These are phyloP conservation scores for Diabrotica undecimpunctata DNA, from an alignment of 1,140 invertebrate species.

Conservation along the genomic window DNA sequence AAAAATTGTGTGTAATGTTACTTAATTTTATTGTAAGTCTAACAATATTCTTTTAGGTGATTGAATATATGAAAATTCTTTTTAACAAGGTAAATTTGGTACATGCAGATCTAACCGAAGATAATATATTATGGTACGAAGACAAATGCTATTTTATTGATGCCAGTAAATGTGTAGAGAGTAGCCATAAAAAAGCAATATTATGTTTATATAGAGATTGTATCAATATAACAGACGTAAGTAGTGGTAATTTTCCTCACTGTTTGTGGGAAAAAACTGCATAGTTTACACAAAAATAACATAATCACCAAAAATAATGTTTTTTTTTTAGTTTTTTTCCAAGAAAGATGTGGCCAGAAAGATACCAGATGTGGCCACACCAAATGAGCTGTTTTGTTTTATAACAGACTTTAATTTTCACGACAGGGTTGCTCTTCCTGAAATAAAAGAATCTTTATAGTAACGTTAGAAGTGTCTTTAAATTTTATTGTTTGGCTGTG, in stretches of 20 bases:
- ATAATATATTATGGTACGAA: conserved; percentile 82
- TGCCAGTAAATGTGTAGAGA: conserved; percentile 86
- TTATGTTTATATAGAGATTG: conserved; percentile 82
- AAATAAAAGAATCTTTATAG: not conserved
- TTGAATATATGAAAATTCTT: conserved; percentile 68
- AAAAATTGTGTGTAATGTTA: too few species aligned
- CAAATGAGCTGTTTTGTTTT: not conserved
- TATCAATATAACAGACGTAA: conserved; percentile 69
- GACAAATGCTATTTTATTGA: conserved; percentile 83
- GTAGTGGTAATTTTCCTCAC: conserved; percentile 28
- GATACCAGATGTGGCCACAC: not conserved
- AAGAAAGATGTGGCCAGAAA: too few species aligned
- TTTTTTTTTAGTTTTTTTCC: not conserved
- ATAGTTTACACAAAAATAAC: not conserved
- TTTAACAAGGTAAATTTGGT: conserved; percentile 76
- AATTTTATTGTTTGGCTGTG: not conserved
- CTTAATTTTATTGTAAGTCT: too few species aligned
- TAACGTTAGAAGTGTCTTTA: not conserved
- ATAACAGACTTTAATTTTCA: not conserved
- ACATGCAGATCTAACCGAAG: conserved; percentile 91
- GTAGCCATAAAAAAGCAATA: conserved; percentile 73
- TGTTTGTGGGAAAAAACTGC: not conserved
- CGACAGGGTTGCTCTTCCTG: not conserved
- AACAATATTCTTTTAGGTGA: conserved; percentile 46
- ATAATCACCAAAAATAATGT: too few species aligned